A percentile compares a stretch with the other conserved stretches of the same genome.
Conservation (phyloP, 2,888 invertebrate species). For the Eupithecia exiguata region DNA sequence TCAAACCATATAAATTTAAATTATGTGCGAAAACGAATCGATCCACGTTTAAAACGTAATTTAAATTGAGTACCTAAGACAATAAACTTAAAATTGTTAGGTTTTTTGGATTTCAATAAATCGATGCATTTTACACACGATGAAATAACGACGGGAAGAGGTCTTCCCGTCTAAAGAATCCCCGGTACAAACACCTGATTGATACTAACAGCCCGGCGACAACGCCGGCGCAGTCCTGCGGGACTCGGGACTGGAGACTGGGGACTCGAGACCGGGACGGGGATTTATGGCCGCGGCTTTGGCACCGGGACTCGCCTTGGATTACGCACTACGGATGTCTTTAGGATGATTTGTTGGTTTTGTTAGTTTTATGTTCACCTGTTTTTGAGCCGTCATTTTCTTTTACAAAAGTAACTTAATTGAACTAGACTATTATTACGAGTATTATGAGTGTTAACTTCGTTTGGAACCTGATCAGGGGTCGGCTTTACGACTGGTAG, state of each 20-base stretch:
- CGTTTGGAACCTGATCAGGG: too few relatives aligned
- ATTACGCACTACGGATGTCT: slow-evolving; percentile 6
- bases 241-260: neutral
- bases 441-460: too few relatives aligned
- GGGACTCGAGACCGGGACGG: neutral
- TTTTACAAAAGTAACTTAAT: neutral
- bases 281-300: slow-evolving; percentile 6
- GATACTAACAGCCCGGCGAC: slow-evolving; percentile 1
- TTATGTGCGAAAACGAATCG: too few relatives aligned
- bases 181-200: neutral
- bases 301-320: neutral
- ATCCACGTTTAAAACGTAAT: too few relatives aligned
- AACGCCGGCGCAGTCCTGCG: neutral
- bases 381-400: neutral
- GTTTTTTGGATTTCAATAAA: too few relatives aligned
- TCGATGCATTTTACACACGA: too few relatives aligned
- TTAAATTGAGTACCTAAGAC: too few relatives aligned
- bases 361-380: neutral
- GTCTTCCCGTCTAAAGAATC: neutral
- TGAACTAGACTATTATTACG: too few relatives aligned
- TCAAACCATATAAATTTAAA: too few relatives aligned
- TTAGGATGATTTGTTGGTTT: neutral
- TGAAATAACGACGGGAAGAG: neutral
- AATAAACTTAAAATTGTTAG: too few relatives aligned
- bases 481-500: too few relatives aligned